phyloP scores from a whole-genome alignment of 2,113 vertebrate genomes.

The Microcebus ravelobensis region DNA sequence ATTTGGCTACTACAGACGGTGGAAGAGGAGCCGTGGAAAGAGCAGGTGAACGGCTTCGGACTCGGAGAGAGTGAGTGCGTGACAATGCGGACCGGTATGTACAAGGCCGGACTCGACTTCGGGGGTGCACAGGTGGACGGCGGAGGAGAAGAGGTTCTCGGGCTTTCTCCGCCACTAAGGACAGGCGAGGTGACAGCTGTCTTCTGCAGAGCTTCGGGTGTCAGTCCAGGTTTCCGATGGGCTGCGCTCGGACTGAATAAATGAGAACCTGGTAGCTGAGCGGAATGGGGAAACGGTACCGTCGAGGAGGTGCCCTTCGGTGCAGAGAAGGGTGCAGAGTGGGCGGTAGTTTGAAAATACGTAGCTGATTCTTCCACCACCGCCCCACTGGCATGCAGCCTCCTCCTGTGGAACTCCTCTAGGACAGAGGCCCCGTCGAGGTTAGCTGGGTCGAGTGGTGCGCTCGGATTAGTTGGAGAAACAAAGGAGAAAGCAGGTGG shows the following conservation, averaged over 20 bases:
- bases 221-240: conserved; percentile 53
- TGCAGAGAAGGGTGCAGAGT: conserved; percentile 60
- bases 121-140: conserved; percentile 82
- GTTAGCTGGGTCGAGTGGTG: conserved; percentile 72
- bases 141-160: conserved; percentile 75
- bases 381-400: conserved; percentile 78
- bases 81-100: conserved; percentile 88
- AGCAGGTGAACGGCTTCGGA: conserved; percentile 88
- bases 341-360: conserved; percentile 78
- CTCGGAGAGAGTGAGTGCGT: conserved; percentile 89
- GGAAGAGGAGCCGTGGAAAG: conserved; percentile 86
- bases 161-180: conserved; percentile 78
- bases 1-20: conserved; percentile 83
- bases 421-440: conserved; percentile 79
- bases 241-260: conserved; percentile 23
- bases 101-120: conserved; percentile 84
- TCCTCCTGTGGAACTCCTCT: conserved; percentile 80
- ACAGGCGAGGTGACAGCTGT: neutral
- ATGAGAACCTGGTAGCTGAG: conserved; percentile 47
- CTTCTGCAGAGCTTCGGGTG: conserved; percentile 32
- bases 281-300: conserved; percentile 57
- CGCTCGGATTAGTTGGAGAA: conserved; percentile 86
- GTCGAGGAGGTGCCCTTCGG: conserved; percentile 69
- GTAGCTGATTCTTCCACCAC: conserved; percentile 81
- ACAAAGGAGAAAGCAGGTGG: conserved; percentile 84